Evolutionary conservation across 2,888 invertebrate genomes (phyloP).

Genomic region (Nemotelus pantherinus): DNA sequence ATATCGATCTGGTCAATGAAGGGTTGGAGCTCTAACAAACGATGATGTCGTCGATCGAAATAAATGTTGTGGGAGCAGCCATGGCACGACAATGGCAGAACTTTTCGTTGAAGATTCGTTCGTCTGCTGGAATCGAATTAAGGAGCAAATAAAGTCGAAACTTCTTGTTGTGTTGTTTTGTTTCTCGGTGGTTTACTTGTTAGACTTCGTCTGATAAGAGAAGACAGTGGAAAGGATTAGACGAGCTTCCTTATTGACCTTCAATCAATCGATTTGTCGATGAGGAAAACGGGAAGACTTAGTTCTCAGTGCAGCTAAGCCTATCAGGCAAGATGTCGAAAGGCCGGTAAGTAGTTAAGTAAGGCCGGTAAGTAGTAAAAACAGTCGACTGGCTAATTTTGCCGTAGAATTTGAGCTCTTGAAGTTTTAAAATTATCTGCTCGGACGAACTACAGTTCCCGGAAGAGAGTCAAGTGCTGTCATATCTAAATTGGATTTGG

Average conservation of each 20-base stretch:
- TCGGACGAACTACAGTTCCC: too few relatives aligned
- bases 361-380: too few relatives aligned
- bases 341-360: neutral
- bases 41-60: too few relatives aligned
- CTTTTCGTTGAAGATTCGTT: neutral
- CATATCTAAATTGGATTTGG: too few relatives aligned
- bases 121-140: neutral
- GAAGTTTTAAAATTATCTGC: slow-evolving; percentile 6
- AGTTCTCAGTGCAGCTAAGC: neutral
- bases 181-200: slow-evolving; percentile 18
- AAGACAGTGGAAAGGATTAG: slow-evolving; percentile 2
- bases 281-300: slow-evolving; percentile 22
- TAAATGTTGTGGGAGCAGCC: too few relatives aligned
- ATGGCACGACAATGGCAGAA: neutral
- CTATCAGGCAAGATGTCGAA: slow-evolving; percentile 17
- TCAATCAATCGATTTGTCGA: slow-evolving; percentile 34
- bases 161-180: slow-evolving; percentile 8
- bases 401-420: too few relatives aligned
- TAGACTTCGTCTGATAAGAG: slow-evolving; percentile 1
- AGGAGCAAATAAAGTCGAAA: neutral
- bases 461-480: too few relatives aligned
- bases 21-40: slow-evolving; percentile 11
- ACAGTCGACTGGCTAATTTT: too few relatives aligned
- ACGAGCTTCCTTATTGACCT: slow-evolving; percentile 19
- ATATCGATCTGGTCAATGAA: slow-evolving; percentile 23